Conservation (phyloP, 1,140 invertebrate genomes). For the Latrodectus geometricus region DNA sequence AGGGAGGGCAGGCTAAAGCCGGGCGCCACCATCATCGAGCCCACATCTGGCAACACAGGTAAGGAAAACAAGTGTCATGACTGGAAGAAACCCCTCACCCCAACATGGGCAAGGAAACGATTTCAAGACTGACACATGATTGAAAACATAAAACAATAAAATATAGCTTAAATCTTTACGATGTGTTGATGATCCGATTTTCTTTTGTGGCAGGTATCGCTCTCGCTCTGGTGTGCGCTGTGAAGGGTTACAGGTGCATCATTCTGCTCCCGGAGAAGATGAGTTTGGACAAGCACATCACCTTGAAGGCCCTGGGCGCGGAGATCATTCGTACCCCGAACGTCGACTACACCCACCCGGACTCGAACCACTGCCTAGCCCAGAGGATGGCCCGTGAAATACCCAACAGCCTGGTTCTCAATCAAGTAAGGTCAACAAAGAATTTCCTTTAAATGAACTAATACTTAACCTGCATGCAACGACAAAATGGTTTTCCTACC, state of each 20-base stretch:
- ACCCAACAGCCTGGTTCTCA: conserved; percentile 90
- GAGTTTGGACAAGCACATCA: conserved; percentile 95
- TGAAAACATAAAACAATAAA: too few relatives aligned
- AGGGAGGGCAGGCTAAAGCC: conserved; percentile 85
- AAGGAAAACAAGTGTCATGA: too few relatives aligned
- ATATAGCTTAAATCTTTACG: too few relatives aligned
- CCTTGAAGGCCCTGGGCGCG: conserved; percentile 88
- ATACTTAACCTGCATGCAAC: conserved; percentile 73
- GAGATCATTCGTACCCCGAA: conserved; percentile 96
- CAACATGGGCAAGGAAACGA: too few relatives aligned
- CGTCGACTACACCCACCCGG: conserved; percentile 86
- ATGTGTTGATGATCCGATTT: too few relatives aligned
- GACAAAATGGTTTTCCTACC: too few relatives aligned
- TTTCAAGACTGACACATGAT: too few relatives aligned
- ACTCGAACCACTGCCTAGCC: conserved; percentile 91
- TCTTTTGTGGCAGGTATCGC: conserved; percentile 80
- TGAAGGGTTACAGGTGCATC: conserved; percentile 95
- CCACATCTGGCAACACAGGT: conserved; percentile 88
- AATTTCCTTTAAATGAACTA: too few relatives aligned
- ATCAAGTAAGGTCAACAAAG: conserved; percentile 74
- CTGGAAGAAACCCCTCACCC: too few relatives aligned
- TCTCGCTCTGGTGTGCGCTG: conserved; percentile 90
- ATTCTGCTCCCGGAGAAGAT: conserved; percentile 99
- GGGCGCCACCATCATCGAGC: conserved; percentile 90
- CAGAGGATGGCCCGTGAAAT: conserved; percentile 85